Evolutionary conservation across 2,113 vertebrate genomes (phyloP).

Genomic region (Phalacrocorax aristotelis): DNA sequence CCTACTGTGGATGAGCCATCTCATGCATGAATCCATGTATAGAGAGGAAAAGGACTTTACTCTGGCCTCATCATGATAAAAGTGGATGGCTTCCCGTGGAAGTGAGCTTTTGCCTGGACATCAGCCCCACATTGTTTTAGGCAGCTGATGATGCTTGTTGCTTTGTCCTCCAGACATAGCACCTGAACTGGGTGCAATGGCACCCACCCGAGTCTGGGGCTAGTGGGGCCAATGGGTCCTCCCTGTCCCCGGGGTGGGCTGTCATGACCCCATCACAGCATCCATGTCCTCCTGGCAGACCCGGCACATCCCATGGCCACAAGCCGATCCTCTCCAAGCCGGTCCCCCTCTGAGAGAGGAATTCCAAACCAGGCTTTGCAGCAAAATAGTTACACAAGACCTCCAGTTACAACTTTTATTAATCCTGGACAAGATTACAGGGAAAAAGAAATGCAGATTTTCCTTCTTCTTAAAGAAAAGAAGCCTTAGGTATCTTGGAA

Average conservation of each 20-base stretch:
- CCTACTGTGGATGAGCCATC: neutral
- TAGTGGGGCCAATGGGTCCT: no score
- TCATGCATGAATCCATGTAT: rapidly evolving
- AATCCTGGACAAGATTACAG: neutral
- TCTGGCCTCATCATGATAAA: rapidly evolving
- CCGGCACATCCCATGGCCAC: neutral
- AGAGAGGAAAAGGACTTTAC: neutral
- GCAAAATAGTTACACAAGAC: neutral
- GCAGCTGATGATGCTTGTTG: neutral
- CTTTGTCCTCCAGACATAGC: neutral
- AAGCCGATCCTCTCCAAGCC: neutral
- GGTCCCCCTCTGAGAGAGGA: neutral
- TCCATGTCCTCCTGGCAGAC: neutral
- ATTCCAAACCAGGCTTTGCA: neutral
- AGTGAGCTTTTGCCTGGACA: rapidly evolving
- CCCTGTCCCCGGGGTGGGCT: neutral
- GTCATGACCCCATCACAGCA: neutral
- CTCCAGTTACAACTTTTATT: neutral
- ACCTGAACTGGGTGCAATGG: no score
- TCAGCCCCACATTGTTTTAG: no score
- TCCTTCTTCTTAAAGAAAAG: neutral
- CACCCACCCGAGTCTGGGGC: neutral
- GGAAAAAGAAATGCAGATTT: neutral
- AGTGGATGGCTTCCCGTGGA: rapidly evolving
- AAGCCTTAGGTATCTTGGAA: neutral